Base-by-base conservation (phyloP, 2,797 vertebrate species). In the Myripristis murdjan region DNA sequence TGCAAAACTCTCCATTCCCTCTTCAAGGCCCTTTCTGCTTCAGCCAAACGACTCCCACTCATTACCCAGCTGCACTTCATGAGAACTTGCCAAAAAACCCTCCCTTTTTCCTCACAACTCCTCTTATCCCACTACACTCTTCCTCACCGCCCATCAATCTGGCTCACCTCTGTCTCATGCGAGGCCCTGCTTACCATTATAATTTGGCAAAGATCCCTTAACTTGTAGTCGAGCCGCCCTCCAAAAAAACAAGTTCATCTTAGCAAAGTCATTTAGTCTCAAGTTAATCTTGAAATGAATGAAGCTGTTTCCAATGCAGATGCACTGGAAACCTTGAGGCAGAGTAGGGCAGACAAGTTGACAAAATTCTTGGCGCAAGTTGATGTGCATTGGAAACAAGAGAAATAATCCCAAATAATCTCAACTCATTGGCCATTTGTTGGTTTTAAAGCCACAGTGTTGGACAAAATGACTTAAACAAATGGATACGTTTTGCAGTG, bases 281-380 rank as follows among this genome's bases (percentile, higher is more conserved):
- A 71, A 49, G n/a, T 49, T n/a, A 43, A 18, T 11, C 35, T 57
- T 64, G 49, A 20, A 68, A 77, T 68, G 15, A n/a, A n/a, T n/a
- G n/a, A n/a, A n/a, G n/a, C 35, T 72, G 54, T 75, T 84, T 80
- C 33, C 66, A 74, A 59, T 75, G 65, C 44, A 72, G n/a, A 53
- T 59, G 58, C 1, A 41, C 22, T n/a, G n/a, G n/a, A n/a, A n/a
- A n/a, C n/a, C n/a, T n/a, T n/a, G n/a, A n/a, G n/a, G n/a, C n/a
- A n/a, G n/a, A n/a, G n/a, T n/a, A n/a, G n/a, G n/a, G n/a, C n/a
- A n/a, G n/a, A n/a, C n/a, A n/a, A n/a, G n/a, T n/a, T n/a, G n/a
- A n/a, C n/a, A n/a, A n/a, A n/a, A n/a, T n/a, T n/a, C n/a, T n/a
- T n/a, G n/a, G n/a, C n/a, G 33, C 31, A 33, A 33, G 8, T 8